Conservation (phyloP, 2,797 vertebrate genomes). For the Scomberomorus guttatus region DNA sequence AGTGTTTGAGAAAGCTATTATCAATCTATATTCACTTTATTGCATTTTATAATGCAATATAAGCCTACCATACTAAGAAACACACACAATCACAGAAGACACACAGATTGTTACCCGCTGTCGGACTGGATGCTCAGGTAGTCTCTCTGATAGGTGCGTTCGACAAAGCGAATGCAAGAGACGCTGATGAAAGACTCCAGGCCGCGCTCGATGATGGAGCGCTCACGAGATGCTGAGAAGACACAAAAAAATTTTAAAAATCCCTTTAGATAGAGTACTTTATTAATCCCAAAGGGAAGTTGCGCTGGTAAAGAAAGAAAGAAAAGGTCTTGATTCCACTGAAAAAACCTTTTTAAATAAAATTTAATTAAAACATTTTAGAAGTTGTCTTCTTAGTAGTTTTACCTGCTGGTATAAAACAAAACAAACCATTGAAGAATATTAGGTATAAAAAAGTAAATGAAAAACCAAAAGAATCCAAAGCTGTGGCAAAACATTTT, state of each 20-base stretch:
- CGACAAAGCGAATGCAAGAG: constrained; percentile 77
- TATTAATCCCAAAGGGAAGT: too few relatives aligned
- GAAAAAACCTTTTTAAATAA: background rate
- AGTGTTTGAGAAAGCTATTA: too few relatives aligned
- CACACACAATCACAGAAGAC: background rate
- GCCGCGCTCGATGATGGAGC: constrained; percentile 71
- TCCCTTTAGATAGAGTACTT: too few relatives aligned
- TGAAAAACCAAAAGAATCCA: too few relatives aligned
- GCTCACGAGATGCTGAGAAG: constrained; percentile 70
- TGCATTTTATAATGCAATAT: too few relatives aligned
- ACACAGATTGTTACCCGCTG: constrained; percentile 45
- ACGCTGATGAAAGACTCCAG: constrained; percentile 69
- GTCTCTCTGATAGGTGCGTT: constrained; percentile 67
- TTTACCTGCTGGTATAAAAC: too few relatives aligned
- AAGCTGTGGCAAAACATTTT: too few relatives aligned
- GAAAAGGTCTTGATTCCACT: background rate
- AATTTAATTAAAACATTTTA: background rate
- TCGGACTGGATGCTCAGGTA: constrained; percentile 76
- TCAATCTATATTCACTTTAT: too few relatives aligned
- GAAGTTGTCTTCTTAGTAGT: too few relatives aligned
- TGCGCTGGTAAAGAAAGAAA: too few relatives aligned
- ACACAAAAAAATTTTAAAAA: background rate
- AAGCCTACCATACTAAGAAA: background rate
- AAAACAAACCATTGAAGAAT: too few relatives aligned
- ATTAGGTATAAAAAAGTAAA: too few relatives aligned